Evolutionary conservation across 2,888 invertebrate genomes (phyloP), one percentile per base, ranked within the genome.

Genomic region (Parasteatoda lunata): DNA sequence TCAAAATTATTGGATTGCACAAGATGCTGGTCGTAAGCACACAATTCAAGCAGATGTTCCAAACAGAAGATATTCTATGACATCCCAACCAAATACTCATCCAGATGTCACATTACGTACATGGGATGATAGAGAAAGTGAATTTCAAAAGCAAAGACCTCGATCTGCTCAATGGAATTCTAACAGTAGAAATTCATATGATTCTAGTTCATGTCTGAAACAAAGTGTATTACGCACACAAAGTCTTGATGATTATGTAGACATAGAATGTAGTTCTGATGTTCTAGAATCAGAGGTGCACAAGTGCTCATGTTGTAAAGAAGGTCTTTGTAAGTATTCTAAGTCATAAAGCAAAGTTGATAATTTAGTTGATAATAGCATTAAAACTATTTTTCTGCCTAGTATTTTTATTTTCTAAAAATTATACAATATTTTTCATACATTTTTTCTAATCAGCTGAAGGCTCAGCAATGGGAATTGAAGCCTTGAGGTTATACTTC

Each of bases 391-490:
- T 30, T 30, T 30, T 30, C 30, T 30, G 30, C 2, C 30, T 30
- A 30, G 30, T 30, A 30, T 30, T 30, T 0, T 30, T 15, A 7
- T 30, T 30, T 68, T 8, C 8, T 68, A 68, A 11, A 45, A 3
- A 3, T 3, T 68, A 47, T 8, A 30, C 8, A 68, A 11, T 68
- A 71, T 49, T n/a, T 6, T 5, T 45, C 4, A 8, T 77, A 48
- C 48, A 65, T 77, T 65, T 65, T 13, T 30, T 70, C 15, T 69
- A 59, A 75, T 11, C 59, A 98, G 98, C 98, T 92, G 96, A 97
- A 91, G 98, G 98, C 91, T 98, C 98, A 77, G 98, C 98, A 79
- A 99, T 99, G 98, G 97, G 98, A 90, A 98, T 99, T 91, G 98
- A 98, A 93, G 97, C 97, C 81, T 94, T 99, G 89, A 94, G 96